Evolutionary conservation across 2,888 invertebrate species (phyloP), one percentile per base, ranked within the genome.

Genomic region (Ctena decussata): DNA sequence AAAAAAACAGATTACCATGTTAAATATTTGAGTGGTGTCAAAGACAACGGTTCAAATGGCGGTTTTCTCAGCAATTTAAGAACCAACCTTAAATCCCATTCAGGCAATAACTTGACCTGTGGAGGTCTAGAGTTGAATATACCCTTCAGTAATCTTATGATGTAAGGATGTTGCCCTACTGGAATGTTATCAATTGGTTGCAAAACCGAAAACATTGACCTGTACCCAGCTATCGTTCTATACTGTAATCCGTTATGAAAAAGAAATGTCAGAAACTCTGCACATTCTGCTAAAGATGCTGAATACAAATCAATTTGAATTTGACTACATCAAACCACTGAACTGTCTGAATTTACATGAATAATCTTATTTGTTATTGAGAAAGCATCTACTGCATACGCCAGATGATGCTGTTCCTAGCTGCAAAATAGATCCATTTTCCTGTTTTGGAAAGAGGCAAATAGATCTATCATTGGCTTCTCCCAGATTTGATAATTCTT

Each of bases 71-170:
- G n/a, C n/a, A n/a, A n/a, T n/a, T n/a, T n/a, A n/a, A n/a, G n/a
- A n/a, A n/a, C n/a, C n/a, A n/a, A n/a, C n/a, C n/a, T n/a, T n/a
- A 83, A 77, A 80, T 86, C 78, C 82, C 82, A 83, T 49, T 80
- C 81, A n/a, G 84, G 84, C 18, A 81, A n/a, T n/a, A n/a, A n/a
- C n/a, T n/a, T n/a, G n/a, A n/a, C n/a, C n/a, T n/a, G n/a, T n/a
- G n/a, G n/a, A n/a, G n/a, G n/a, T n/a, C n/a, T n/a, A n/a, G n/a
- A n/a, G n/a, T n/a, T n/a, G n/a, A n/a, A n/a, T n/a, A n/a, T n/a
- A n/a, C n/a, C n/a, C n/a, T n/a, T n/a, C n/a, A n/a, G n/a, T n/a
- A n/a, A n/a, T n/a, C n/a, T n/a, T n/a, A n/a, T n/a, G n/a, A n/a
- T n/a, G n/a, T n/a, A n/a, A n/a, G n/a, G n/a, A n/a, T n/a, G n/a